Conservation (phyloP, 2,113 vertebrate species). For the Manacus vitellinus region DNA sequence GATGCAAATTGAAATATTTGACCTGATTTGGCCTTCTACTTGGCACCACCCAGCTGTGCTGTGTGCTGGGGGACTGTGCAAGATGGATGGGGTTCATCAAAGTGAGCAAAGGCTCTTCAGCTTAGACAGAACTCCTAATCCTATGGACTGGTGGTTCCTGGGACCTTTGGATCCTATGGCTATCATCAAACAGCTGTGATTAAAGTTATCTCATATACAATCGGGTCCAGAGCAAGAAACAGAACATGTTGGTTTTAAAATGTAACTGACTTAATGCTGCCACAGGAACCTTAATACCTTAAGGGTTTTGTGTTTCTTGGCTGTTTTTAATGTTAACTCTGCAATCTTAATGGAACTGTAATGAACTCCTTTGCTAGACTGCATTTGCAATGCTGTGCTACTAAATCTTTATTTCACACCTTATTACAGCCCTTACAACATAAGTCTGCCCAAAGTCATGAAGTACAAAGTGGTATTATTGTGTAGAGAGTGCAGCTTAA, state of each 20-base stretch:
- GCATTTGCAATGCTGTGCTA: conserved; percentile 13
- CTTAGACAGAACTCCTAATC: background rate
- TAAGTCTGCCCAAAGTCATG: background rate
- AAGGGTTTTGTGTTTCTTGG: background rate
- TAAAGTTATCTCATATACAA: background rate
- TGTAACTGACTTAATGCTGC: background rate
- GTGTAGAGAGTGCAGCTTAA: background rate
- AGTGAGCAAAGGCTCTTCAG: background rate
- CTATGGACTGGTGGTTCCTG: background rate
- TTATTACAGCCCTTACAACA: conserved; percentile 33
- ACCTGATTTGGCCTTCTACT: background rate
- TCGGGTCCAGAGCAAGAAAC: background rate
- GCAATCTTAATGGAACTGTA: conserved; percentile 35
- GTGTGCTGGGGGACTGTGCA: background rate
- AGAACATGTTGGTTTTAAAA: background rate
- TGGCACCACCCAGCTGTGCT: background rate
- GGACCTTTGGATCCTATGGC: background rate
- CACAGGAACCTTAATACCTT: background rate
- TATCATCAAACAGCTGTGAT: background rate
- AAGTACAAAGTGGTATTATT: background rate
- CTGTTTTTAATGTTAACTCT: conserved; percentile 21
- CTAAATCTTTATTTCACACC: conserved; percentile 61
- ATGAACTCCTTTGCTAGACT: conserved; percentile 49
- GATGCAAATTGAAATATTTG: conserved; percentile 44
- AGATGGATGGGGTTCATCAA: background rate